Percentiles rank a stretch among this genome's conserved stretches.
phyloP scores from a whole-genome alignment of 2,888 invertebrate genomes.

The Oeneis ivallda region DNA sequence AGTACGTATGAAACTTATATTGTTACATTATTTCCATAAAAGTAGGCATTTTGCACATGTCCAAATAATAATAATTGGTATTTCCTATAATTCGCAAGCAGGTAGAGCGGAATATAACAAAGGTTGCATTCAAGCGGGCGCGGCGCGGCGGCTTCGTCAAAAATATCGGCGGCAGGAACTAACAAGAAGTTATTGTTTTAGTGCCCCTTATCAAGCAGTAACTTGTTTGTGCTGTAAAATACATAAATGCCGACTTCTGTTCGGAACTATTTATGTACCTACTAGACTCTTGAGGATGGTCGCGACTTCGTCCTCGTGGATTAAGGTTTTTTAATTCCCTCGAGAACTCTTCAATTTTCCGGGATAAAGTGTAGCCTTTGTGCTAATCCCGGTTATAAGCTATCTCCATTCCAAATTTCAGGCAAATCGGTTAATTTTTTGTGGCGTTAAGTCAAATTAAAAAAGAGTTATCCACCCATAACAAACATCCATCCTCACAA shows the following conservation, averaged over 20 bases:
- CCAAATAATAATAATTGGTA: slow-evolving; percentile 5
- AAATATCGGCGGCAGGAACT: slow-evolving; percentile 19
- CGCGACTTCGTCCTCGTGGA: too few species aligned
- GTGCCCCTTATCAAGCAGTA: slow-evolving; percentile 54
- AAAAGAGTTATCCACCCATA: too few species aligned
- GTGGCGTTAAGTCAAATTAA: too few species aligned
- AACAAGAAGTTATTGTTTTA: slow-evolving; percentile 69
- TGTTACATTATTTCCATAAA: background rate
- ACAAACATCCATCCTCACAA: too few species aligned
- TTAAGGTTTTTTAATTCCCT: too few species aligned
- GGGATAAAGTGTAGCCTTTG: too few species aligned
- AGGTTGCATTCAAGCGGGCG: background rate
- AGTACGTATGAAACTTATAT: background rate
- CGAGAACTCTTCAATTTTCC: too few species aligned
- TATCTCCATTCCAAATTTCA: too few species aligned
- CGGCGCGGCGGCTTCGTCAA: slow-evolving; percentile 38
- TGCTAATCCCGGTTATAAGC: too few species aligned
- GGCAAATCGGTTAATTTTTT: too few species aligned
- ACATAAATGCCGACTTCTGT: slow-evolving; percentile 62
- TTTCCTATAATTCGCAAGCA: slow-evolving; percentile 54
- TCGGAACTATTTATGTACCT: too few species aligned
- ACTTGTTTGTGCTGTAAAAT: slow-evolving; percentile 58
- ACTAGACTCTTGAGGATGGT: too few species aligned
- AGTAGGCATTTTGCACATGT: background rate
- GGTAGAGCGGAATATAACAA: slow-evolving; percentile 49